phyloP scores from a whole-genome alignment of 2,113 vertebrate genomes.

The Lophura nycthemera region DNA sequence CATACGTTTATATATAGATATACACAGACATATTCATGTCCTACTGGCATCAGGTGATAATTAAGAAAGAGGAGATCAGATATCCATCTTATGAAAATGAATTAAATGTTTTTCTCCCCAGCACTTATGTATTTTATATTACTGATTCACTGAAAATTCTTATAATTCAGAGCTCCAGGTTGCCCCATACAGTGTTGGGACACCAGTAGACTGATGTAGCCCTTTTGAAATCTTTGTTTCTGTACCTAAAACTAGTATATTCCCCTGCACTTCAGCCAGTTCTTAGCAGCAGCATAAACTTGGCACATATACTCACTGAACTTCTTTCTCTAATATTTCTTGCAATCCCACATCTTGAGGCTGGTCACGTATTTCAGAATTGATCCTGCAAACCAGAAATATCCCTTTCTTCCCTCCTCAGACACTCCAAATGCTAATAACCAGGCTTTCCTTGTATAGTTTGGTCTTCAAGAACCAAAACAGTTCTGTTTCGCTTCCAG shows the following conservation, averaged over 20 bases:
- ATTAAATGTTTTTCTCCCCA: slow-evolving; percentile 36
- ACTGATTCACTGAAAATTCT: neutral
- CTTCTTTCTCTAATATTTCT: neutral
- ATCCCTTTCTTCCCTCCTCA: neutral
- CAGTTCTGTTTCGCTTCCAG: slow-evolving; percentile 18
- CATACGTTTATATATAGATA: neutral
- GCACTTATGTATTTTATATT: slow-evolving; percentile 33
- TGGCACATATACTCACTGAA: neutral
- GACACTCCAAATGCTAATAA: neutral
- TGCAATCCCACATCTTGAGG: neutral
- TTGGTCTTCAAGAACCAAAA: neutral
- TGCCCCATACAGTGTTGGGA: neutral
- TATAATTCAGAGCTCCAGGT: neutral
- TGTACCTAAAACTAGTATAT: neutral
- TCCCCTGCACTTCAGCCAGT: neutral
- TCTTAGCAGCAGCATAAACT: neutral
- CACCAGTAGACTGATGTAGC: neutral
- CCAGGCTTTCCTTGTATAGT: slow-evolving; percentile 1
- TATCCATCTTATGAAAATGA: slow-evolving; percentile 23
- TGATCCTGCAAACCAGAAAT: neutral
- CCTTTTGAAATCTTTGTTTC: neutral
- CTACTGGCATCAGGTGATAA: neutral
- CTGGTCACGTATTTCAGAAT: neutral
- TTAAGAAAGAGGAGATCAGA: slow-evolving; percentile 37
- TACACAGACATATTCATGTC: accelerated